phyloP scores from a whole-genome alignment of 2,113 vertebrate genomes.

The Euleptes europaea region DNA sequence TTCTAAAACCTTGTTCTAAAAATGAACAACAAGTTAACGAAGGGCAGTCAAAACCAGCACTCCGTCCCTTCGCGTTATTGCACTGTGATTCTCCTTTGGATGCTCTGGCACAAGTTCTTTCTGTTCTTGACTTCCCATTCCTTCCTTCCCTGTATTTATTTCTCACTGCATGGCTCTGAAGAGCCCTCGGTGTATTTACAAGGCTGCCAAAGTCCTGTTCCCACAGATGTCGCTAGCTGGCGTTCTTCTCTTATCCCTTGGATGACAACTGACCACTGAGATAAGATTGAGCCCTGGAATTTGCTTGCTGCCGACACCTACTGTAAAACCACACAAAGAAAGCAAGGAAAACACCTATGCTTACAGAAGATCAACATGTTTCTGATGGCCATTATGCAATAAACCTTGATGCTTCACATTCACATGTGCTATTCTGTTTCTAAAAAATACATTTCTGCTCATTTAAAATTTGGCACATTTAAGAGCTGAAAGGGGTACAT shows the following conservation, averaged over 20 bases:
- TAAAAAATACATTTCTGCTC: slow-evolving; percentile 32
- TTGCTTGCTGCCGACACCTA: not conserved
- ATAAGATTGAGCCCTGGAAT: not conserved
- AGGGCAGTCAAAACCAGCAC: not conserved
- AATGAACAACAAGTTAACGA: not conserved
- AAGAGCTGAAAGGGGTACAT: slow-evolving; percentile 49
- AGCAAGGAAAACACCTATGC: slow-evolving; percentile 32
- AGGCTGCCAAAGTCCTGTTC: not conserved
- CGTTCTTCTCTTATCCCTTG: not conserved
- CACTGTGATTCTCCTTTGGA: too few species aligned
- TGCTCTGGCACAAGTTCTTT: not conserved
- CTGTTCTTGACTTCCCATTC: too few species aligned
- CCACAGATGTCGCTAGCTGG: not conserved
- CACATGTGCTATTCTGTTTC: slow-evolving; percentile 43
- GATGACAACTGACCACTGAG: not conserved
- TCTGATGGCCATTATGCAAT: slow-evolving; percentile 38
- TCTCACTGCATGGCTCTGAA: not conserved
- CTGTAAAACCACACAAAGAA: not conserved
- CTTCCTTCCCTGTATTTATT: not conserved
- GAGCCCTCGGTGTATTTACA: too few species aligned
- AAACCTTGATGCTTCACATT: slow-evolving; percentile 65
- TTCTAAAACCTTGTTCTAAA: not conserved
- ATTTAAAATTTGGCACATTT: slow-evolving; percentile 67
- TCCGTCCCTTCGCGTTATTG: too few species aligned
- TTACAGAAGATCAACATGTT: slow-evolving; percentile 19